Evolutionary conservation across 2,113 vertebrate genomes (phyloP).

Genomic region (Syngnathus typhle): DNA sequence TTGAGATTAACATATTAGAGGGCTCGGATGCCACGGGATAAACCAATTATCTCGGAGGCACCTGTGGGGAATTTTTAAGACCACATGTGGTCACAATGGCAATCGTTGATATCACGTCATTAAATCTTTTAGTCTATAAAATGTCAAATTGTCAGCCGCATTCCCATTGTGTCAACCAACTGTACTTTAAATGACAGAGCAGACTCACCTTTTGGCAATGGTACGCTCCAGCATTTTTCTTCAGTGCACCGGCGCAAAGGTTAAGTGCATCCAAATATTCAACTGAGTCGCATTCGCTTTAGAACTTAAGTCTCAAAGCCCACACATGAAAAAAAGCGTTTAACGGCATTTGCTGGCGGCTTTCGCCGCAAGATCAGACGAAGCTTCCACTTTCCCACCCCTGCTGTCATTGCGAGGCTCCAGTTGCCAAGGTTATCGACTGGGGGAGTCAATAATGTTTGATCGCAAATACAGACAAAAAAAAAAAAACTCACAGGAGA

Average conservation of each 20-base stretch:
- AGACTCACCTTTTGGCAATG: too few species aligned
- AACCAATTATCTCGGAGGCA: slow-evolving; percentile 47
- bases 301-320: slow-evolving; percentile 4
- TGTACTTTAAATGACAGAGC: too few species aligned
- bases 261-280: too few species aligned
- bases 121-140: not conserved
- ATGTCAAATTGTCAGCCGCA: not conserved
- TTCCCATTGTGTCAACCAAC: not conserved
- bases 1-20: slow-evolving; percentile 35
- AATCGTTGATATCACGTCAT: not conserved
- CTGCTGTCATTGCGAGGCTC: slow-evolving; percentile 21
- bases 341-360: slow-evolving; percentile 8
- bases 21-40: slow-evolving; percentile 16
- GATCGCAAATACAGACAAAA: slow-evolving; percentile 49
- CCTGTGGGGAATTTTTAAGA: slow-evolving; percentile 49
- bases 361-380: slow-evolving; percentile 39
- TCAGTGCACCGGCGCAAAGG: too few species aligned
- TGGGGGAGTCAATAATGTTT: slow-evolving; percentile 70
- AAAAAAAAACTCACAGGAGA: slow-evolving; percentile 25
- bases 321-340: slow-evolving; percentile 2
- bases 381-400: slow-evolving; percentile 12
- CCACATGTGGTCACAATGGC: not conserved
- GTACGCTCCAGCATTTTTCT: too few species aligned
- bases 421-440: slow-evolving; percentile 69
- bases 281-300: too few species aligned